These are phyloP conservation scores for Druon quercuslanigerum DNA, from an alignment of 1,140 invertebrate species.

Conservation along the genomic window DNA sequence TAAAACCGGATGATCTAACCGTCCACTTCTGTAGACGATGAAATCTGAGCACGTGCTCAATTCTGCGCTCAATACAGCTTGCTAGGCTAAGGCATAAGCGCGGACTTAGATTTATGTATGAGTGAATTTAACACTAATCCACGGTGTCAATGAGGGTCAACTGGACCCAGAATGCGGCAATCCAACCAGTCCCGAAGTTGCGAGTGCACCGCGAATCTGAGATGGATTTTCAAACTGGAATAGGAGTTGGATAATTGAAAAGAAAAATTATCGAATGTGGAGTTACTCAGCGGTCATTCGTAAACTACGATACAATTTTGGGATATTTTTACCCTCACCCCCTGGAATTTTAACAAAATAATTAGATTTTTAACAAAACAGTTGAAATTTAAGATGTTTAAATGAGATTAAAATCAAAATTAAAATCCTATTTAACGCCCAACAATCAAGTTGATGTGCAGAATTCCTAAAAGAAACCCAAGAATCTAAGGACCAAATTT, in stretches of 20 bases:
- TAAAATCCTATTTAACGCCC: too few species aligned
- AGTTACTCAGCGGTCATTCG: too few species aligned
- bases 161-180: constrained; percentile 75
- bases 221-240: constrained; percentile 32
- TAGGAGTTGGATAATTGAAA: not conserved
- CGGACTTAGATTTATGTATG: constrained; percentile 73
- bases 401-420: too few species aligned
- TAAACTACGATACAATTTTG: too few species aligned
- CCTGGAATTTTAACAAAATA: too few species aligned
- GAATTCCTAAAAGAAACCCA: too few species aligned
- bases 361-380: too few species aligned
- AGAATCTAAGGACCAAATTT: too few species aligned
- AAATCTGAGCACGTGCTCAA: constrained; percentile 76
- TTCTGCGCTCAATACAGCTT: constrained; percentile 54
- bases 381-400: too few species aligned
- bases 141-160: constrained; percentile 74
- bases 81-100: constrained; percentile 61
- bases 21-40: constrained; percentile 61
- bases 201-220: constrained; percentile 50
- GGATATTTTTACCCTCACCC: too few species aligned
- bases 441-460: too few species aligned
- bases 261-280: too few species aligned
- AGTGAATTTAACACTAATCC: constrained; percentile 73
- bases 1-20: constrained; percentile 70
- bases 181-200: constrained; percentile 62